Percentiles rank a stretch among this genome's conserved stretches.
These are phyloP conservation scores for Ptilonorhynchus violaceus DNA, from an alignment of 2,113 vertebrate species.

Conservation along the genomic window DNA sequence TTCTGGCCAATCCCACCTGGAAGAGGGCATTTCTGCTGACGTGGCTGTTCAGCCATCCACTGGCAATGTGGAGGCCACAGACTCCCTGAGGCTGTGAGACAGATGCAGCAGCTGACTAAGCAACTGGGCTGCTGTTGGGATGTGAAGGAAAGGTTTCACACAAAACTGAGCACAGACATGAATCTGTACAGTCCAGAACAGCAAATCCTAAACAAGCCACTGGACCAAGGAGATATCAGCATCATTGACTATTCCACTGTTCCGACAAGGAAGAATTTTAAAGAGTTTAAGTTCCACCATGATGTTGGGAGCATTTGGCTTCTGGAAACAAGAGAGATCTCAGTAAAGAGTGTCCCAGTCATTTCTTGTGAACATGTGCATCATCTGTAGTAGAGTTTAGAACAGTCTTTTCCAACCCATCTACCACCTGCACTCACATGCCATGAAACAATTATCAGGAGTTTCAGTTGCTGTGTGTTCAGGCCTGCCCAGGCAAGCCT, in stretches of 20 bases:
- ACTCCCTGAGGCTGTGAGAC: not conserved
- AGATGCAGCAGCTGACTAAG: not conserved
- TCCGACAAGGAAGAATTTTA: not conserved
- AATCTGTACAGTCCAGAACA: not conserved
- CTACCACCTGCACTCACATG: not conserved
- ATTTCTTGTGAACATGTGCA: not conserved
- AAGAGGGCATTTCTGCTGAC: not conserved
- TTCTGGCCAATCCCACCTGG: not conserved
- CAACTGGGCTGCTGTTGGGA: not conserved
- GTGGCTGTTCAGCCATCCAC: not conserved
- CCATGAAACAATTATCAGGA: not conserved
- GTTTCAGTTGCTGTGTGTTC: not conserved
- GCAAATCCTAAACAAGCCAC: not conserved
- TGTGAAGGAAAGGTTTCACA: not conserved
- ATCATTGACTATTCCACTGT: not conserved
- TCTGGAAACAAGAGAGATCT: not conserved
- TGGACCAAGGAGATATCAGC: accelerated
- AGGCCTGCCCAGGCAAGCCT: not conserved
- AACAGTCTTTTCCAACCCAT: not conserved
- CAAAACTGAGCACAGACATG: not conserved
- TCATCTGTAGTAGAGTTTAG: not conserved
- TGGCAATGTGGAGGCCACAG: not conserved
- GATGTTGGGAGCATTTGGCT: not conserved
- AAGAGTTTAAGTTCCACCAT: not conserved
- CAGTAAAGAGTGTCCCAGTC: not conserved